Conservation (phyloP, 2,797 vertebrate genomes). For the Anabacerthia variegaticeps region DNA sequence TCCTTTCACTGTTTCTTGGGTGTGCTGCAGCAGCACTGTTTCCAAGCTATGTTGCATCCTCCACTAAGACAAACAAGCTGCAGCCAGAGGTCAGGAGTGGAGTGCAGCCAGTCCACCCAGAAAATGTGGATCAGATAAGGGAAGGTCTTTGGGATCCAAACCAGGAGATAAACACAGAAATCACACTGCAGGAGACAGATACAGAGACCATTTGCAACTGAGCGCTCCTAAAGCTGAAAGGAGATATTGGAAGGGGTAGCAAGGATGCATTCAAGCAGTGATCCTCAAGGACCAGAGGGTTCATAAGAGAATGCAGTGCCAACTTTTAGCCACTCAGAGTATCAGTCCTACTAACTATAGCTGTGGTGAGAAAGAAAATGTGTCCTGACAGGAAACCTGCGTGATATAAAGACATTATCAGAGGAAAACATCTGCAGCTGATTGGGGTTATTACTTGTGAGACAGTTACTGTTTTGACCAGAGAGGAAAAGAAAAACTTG, state of each 20-base stretch:
- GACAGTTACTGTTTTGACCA: neutral
- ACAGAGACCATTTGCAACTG: neutral
- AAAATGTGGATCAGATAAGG: neutral
- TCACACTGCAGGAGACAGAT: neutral
- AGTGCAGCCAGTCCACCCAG: neutral
- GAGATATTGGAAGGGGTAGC: neutral
- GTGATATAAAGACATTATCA: neutral
- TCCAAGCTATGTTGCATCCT: neutral
- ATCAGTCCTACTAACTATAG: neutral
- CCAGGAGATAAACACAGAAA: neutral
- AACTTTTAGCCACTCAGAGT: neutral
- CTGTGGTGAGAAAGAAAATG: neutral
- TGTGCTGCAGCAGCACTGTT: neutral
- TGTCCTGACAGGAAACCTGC: neutral
- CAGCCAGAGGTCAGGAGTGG: neutral
- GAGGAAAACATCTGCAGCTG: neutral
- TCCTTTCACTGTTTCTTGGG: neutral
- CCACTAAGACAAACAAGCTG: neutral
- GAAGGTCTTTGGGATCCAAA: neutral
- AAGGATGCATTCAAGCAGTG: neutral
- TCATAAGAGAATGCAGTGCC: neutral
- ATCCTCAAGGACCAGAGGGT: neutral
- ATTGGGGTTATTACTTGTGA: neutral
- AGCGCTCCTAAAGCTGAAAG: neutral
- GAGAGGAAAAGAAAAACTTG: neutral